Percentiles rank a stretch among this genome's conserved stretches.
These are phyloP conservation scores for Vicugna pacos DNA, from an alignment of 2,113 vertebrate species.

Conservation along the genomic window DNA sequence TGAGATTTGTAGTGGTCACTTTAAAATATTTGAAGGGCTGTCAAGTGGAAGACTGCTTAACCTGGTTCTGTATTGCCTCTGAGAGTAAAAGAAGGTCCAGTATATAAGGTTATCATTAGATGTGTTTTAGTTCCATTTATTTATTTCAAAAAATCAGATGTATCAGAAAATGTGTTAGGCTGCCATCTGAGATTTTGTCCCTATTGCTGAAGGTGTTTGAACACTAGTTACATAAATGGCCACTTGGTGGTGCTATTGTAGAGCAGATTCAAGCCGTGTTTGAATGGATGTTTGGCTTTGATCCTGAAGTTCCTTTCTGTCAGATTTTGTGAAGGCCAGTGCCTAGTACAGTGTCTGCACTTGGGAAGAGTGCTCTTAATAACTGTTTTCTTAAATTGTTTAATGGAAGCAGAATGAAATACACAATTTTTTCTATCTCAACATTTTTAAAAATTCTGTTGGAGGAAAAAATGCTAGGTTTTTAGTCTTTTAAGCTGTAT, in stretches of 20 bases:
- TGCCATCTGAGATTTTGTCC: not conserved
- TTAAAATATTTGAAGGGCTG: constrained; percentile 53
- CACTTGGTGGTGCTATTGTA: constrained; percentile 74
- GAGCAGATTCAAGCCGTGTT: not conserved
- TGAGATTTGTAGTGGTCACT: not conserved
- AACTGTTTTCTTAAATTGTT: constrained; percentile 42
- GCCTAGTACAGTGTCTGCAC: constrained; percentile 20
- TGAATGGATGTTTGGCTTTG: not conserved
- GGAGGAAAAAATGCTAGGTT: constrained; percentile 35
- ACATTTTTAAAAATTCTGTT: not conserved
- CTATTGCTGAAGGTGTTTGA: not conserved
- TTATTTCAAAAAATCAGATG: constrained; percentile 21
- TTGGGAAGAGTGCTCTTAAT: constrained; percentile 25
- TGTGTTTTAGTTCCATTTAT: not conserved
- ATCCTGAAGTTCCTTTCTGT: constrained; percentile 35
- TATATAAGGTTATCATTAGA: not conserved
- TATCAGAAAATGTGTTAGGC: not conserved
- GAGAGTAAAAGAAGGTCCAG: not conserved
- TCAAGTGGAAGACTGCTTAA: not conserved
- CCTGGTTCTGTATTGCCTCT: not conserved
- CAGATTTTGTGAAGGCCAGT: constrained; percentile 39
- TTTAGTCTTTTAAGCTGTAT: constrained; percentile 30
- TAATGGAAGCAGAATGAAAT: constrained; percentile 13
- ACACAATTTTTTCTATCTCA: not conserved
- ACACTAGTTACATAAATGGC: not conserved